phyloP scores from a whole-genome alignment of 2,113 vertebrate species.

The Circaetus gallicus region DNA sequence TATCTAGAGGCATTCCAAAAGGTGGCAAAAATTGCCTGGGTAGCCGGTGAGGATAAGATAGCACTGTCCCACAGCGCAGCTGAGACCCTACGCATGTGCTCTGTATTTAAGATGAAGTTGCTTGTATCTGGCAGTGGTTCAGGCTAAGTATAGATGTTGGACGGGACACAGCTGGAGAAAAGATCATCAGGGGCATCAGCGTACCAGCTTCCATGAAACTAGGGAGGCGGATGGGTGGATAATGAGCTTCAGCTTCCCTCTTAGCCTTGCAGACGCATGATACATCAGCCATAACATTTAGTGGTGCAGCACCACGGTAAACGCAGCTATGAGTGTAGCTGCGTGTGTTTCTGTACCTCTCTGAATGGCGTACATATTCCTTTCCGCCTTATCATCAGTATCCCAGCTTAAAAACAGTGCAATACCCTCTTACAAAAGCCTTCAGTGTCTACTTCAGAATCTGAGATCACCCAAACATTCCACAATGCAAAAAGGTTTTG shows the following conservation, averaged over 20 bases:
- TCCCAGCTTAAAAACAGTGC: neutral
- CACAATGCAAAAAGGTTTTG: neutral
- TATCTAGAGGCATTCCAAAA: neutral
- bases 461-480: neutral
- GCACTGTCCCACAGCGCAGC: neutral
- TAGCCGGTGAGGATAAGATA: neutral
- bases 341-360: neutral
- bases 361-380: neutral
- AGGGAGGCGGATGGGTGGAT: neutral
- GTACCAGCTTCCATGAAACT: neutral
- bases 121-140: neutral
- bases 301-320: neutral
- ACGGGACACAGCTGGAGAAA: neutral
- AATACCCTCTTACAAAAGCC: neutral
- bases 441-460: neutral
- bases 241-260: neutral
- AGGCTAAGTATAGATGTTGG: rapidly evolving
- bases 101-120: neutral
- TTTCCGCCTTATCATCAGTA: neutral
- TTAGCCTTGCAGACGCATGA: neutral
- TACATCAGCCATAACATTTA: neutral
- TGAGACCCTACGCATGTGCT: neutral
- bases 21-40: neutral
- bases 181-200: neutral
- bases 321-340: neutral